Conservation (phyloP, 2,888 invertebrate genomes). For the Argynnis bischoffii region DNA sequence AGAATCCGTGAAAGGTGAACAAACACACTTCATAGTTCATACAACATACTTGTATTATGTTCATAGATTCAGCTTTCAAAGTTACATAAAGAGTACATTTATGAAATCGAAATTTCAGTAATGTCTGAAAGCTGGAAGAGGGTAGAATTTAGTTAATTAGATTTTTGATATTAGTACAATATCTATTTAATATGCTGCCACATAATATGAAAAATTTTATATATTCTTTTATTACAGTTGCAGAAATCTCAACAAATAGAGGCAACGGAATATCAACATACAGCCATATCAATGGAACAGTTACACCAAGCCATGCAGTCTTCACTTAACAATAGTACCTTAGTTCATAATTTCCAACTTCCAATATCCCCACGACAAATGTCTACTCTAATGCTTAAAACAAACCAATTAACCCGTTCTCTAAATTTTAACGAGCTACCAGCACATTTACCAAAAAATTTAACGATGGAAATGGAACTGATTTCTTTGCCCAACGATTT, state of each 20-base stretch:
- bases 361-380: slow-evolving; percentile 72
- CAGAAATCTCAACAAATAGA: slow-evolving; percentile 71
- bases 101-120: too few species aligned
- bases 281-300: slow-evolving; percentile 72
- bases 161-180: too few species aligned
- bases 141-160: too few species aligned
- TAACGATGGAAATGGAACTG: slow-evolving; percentile 58
- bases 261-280: slow-evolving; percentile 62
- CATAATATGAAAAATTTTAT: too few species aligned
- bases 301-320: slow-evolving; percentile 73
- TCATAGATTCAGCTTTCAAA: too few species aligned
- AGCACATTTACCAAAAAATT: slow-evolving; percentile 58
- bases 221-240: slow-evolving; percentile 50
- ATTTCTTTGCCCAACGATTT: slow-evolving; percentile 55
- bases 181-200: too few species aligned
- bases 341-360: slow-evolving; percentile 70
- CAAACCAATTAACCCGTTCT: slow-evolving; percentile 62
- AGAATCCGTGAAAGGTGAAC: too few species aligned
- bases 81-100: too few species aligned
- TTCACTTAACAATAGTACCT: slow-evolving; percentile 53
- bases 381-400: slow-evolving; percentile 72
- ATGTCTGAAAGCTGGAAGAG: too few species aligned
- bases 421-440: slow-evolving; percentile 68
- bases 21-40: too few species aligned
- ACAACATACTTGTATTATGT: too few species aligned